Conservation (phyloP, 1,140 invertebrate species). For the Hypsibius dujardini region DNA sequence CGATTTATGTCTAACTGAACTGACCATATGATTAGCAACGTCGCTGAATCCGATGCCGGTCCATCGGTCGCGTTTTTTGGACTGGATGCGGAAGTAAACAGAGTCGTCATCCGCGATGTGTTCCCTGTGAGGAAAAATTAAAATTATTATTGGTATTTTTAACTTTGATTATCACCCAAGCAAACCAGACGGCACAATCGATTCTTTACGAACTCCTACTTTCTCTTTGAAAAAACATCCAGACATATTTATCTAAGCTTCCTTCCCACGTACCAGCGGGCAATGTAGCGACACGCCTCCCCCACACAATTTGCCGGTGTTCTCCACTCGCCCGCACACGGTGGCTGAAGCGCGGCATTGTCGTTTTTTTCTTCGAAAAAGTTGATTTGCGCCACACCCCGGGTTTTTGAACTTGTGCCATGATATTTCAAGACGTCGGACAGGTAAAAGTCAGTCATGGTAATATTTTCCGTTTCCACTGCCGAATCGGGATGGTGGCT, state of each 20-base stretch:
- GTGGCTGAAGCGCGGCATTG: not conserved
- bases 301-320: constrained; percentile 51
- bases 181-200: not conserved
- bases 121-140: constrained; percentile 2
- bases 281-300: constrained; percentile 59
- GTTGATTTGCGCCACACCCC: constrained; percentile 57
- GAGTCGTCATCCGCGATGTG: not conserved
- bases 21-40: constrained; percentile 24
- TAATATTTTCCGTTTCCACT: constrained; percentile 40
- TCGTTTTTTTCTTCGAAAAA: constrained; percentile 52
- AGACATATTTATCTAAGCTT: not conserved
- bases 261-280: constrained; percentile 27
- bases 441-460: constrained; percentile 60
- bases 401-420: constrained; percentile 51
- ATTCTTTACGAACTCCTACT: not conserved
- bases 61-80: constrained; percentile 29
- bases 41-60: constrained; percentile 31
- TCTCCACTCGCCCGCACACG: constrained; percentile 41
- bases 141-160: not conserved
- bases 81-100: constrained; percentile 24
- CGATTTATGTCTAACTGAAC: not conserved
- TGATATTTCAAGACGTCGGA: constrained; percentile 81
- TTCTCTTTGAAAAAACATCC: not conserved
- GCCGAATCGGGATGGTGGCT: constrained; percentile 55
- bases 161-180: constrained; percentile 20